A percentile compares a stretch with the other conserved stretches of the same genome.
Conservation (phyloP, 37 sponge, comb jelly and placozoan species). For the Halisarca cf. caerulea region DNA sequence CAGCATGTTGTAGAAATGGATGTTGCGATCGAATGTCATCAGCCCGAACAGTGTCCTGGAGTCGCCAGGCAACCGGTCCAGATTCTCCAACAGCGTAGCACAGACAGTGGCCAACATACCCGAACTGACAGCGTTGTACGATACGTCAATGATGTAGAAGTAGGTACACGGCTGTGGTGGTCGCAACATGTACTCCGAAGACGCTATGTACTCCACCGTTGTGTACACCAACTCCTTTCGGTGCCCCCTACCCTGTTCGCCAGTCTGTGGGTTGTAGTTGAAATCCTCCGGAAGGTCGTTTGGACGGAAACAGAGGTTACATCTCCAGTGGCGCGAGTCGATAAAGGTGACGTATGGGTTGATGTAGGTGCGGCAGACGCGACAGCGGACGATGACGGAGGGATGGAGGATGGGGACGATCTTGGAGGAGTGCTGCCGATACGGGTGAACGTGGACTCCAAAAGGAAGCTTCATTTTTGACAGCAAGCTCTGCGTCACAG, state of each 20-base stretch:
- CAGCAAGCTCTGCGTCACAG: slow-evolving; percentile 76
- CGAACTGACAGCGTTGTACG: slow-evolving; percentile 69
- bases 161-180: slow-evolving; percentile 95
- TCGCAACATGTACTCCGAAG: slow-evolving; percentile 94
- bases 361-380: slow-evolving; percentile 92
- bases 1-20: slow-evolving; percentile 94
- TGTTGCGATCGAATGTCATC: slow-evolving; percentile 75
- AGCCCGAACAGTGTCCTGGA: slow-evolving; percentile 87
- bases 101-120: slow-evolving; percentile 78
- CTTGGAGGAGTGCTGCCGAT: slow-evolving; percentile 43
- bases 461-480: slow-evolving; percentile 87
- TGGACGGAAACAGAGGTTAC: slow-evolving; percentile 92
- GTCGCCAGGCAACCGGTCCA: slow-evolving; percentile 88
- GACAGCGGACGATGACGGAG: slow-evolving; percentile 76
- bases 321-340: slow-evolving; percentile 88
- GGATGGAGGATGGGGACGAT: slow-evolving; percentile 68
- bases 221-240: slow-evolving; percentile 66
- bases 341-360: slow-evolving; percentile 90
- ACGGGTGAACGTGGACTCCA: slow-evolving; percentile 93
- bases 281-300: slow-evolving; percentile 85
- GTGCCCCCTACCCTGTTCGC: slow-evolving; percentile 35
- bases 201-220: slow-evolving; percentile 92
- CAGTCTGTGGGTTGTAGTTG: slow-evolving; percentile 58
- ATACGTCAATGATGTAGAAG: slow-evolving; percentile 90
- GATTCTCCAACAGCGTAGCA: slow-evolving; percentile 61